Conservation (phyloP, 2,113 vertebrate genomes). For the Phalacrocorax carbo region DNA sequence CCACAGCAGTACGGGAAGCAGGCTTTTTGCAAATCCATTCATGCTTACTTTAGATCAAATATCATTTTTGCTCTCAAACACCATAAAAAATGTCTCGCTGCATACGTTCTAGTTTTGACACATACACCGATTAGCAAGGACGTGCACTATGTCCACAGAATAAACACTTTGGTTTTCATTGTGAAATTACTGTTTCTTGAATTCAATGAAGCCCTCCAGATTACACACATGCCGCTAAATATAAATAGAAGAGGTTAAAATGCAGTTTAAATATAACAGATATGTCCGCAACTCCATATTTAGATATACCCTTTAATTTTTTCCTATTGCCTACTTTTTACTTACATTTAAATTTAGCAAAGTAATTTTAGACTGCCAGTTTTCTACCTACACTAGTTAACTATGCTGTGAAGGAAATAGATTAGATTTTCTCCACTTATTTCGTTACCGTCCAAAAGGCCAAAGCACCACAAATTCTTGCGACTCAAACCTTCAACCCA, state of each 20-base stretch:
- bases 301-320: constrained; percentile 74
- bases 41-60: neutral
- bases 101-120: neutral
- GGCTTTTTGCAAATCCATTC: neutral
- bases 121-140: neutral
- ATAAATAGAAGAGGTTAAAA: constrained; percentile 73
- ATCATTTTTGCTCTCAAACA: neutral
- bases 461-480: neutral
- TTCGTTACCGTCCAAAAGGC: neutral
- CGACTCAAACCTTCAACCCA: neutral
- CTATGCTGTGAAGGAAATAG: neutral
- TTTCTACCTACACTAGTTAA: constrained; percentile 49
- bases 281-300: constrained; percentile 41
- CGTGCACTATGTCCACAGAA: neutral
- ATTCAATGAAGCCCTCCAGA: constrained; percentile 47
- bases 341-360: constrained; percentile 75
- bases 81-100: neutral
- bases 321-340: constrained; percentile 66
- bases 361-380: constrained; percentile 69
- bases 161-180: constrained; percentile 1
- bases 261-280: constrained; percentile 67
- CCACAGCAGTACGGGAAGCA: neutral
- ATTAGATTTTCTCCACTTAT: neutral
- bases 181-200: constrained; percentile 43
- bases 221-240: constrained; percentile 42